Evolutionary conservation across 2,113 vertebrate species (phyloP).

Genomic region (Brienomyrus longianalis): DNA sequence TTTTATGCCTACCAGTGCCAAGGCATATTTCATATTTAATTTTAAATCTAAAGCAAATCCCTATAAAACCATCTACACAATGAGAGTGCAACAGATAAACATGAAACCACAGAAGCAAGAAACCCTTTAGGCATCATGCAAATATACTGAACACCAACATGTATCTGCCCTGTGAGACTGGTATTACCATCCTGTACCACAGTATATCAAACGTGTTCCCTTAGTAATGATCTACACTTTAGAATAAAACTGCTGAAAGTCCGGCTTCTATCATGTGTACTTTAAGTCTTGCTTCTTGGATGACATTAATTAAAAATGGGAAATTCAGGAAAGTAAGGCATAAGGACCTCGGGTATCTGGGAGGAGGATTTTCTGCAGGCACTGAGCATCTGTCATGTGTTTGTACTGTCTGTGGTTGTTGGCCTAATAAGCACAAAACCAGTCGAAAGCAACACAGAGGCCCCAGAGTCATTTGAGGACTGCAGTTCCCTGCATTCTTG

Average conservation of each 20-base stretch:
- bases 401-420: neutral
- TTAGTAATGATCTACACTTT: neutral
- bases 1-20: slow-evolving; percentile 61
- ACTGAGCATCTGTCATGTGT: neutral
- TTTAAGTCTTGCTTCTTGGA: neutral
- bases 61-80: slow-evolving; percentile 31
- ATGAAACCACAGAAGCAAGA: neutral
- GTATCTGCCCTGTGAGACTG: neutral
- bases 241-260: neutral
- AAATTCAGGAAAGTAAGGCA: neutral
- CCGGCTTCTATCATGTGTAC: neutral
- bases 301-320: neutral
- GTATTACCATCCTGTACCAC: neutral
- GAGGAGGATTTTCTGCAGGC: neutral
- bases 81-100: neutral
- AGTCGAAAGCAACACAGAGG: neutral
- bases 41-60: slow-evolving; percentile 55
- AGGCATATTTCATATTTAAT: slow-evolving; percentile 52
- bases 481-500: neutral
- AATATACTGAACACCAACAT: neutral
- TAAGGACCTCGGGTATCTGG: neutral
- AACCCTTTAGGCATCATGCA: no score
- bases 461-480: neutral
- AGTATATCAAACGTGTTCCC: neutral
- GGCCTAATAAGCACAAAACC: neutral